phyloP scores from a whole-genome alignment of 2,113 vertebrate species.

The Suricata suricatta region DNA sequence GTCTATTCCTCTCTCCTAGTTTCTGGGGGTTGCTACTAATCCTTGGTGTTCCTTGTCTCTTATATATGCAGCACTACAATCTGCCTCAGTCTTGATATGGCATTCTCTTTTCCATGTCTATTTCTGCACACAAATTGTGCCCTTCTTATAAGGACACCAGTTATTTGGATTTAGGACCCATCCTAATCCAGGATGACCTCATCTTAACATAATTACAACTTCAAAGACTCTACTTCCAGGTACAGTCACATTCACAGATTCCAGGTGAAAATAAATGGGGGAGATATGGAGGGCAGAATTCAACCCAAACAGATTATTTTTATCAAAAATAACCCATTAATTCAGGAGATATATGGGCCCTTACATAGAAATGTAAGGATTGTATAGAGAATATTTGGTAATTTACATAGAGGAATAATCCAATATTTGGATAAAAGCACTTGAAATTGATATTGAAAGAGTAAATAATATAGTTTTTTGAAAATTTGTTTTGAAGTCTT shows the following conservation, averaged over 20 bases:
- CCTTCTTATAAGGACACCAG: background rate
- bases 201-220: background rate
- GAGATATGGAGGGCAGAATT: background rate
- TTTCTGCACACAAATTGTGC: background rate
- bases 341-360: background rate
- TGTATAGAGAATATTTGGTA: background rate
- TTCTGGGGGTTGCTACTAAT: background rate
- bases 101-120: background rate
- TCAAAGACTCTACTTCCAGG: background rate
- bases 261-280: background rate
- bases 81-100: background rate
- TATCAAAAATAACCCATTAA: background rate
- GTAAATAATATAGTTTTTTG: background rate
- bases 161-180: background rate
- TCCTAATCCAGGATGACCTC: background rate
- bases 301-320: background rate
- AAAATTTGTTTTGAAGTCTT: background rate
- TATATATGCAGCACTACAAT: background rate
- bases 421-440: background rate
- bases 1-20: background rate
- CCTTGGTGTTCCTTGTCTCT: background rate
- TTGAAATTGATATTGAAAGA: conserved; percentile 14
- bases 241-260: background rate
- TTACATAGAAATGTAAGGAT: background rate
- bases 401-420: background rate